Percentiles rank a stretch among this genome's conserved stretches.
These are phyloP conservation scores for Hydrocynus forskahlii DNA, from an alignment of 2,797 vertebrate genomes.

Conservation along the genomic window DNA sequence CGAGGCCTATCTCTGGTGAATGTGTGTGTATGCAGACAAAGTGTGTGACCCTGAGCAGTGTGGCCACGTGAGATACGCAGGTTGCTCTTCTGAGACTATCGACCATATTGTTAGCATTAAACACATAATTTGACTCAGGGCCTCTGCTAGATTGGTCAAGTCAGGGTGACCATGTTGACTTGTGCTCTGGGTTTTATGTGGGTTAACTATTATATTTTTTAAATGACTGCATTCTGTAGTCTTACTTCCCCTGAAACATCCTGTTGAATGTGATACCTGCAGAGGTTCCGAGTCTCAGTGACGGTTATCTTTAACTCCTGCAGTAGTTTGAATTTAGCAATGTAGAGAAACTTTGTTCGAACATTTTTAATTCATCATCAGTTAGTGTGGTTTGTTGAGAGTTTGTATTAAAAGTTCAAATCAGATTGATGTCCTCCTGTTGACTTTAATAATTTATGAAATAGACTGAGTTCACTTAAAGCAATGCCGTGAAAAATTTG, in stretches of 20 bases:
- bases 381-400: background rate
- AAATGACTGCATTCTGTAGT: background rate
- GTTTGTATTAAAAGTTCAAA: background rate
- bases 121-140: background rate
- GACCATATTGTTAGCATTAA: background rate
- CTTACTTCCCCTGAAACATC: background rate
- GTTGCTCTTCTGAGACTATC: background rate
- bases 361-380: background rate
- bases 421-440: background rate
- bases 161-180: background rate
- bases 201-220: background rate
- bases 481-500: background rate
- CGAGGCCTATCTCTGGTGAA: slow-evolving; percentile 23
- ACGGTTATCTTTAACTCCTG: background rate
- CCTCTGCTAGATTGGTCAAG: background rate
- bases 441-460: background rate
- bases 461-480: background rate
- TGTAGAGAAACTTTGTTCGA: background rate
- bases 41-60: background rate
- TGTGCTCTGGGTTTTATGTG: slow-evolving; percentile 12
- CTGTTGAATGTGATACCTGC: slow-evolving; percentile 6
- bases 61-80: background rate
- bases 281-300: background rate
- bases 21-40: background rate
- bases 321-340: background rate